phyloP scores from a whole-genome alignment of 2,888 invertebrate genomes.

The Macrophya alboannulata region DNA sequence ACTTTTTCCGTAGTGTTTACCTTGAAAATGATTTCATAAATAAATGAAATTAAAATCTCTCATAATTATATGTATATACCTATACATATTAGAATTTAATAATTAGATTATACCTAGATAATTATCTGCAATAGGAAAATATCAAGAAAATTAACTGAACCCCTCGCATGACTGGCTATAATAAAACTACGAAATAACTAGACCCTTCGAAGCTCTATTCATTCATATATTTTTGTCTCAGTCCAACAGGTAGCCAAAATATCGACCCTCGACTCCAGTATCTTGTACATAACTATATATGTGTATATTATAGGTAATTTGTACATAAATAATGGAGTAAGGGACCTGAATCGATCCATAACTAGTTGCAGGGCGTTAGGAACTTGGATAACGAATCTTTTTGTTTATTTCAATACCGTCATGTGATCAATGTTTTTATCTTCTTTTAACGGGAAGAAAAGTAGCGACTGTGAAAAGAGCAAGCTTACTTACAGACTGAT shows the following conservation, averaged over 20 bases:
- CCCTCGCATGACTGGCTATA: background rate
- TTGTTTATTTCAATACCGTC: background rate
- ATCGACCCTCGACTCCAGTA: background rate
- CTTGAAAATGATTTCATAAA: constrained; percentile 82
- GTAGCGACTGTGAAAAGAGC: too few relatives aligned
- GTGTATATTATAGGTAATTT: background rate
- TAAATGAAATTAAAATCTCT: background rate
- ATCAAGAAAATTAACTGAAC: background rate
- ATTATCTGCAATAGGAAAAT: background rate
- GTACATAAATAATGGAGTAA: background rate
- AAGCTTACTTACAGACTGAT: too few relatives aligned
- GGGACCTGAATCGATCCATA: background rate
- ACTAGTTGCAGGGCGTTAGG: background rate
- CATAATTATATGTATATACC: background rate
- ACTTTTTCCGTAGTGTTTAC: constrained; percentile 91
- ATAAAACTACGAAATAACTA: background rate
- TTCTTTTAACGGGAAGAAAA: background rate
- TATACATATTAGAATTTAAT: background rate
- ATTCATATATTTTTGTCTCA: background rate
- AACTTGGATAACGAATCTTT: background rate
- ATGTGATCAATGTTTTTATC: background rate
- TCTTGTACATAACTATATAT: background rate
- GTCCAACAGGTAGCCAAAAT: background rate
- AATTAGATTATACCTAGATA: background rate
- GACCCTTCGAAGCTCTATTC: background rate